A percentile compares a stretch with the other conserved stretches of the same genome.
These are phyloP conservation scores for Cheilosia impressa DNA, from an alignment of 2,888 invertebrate species.

Conservation along the genomic window DNA sequence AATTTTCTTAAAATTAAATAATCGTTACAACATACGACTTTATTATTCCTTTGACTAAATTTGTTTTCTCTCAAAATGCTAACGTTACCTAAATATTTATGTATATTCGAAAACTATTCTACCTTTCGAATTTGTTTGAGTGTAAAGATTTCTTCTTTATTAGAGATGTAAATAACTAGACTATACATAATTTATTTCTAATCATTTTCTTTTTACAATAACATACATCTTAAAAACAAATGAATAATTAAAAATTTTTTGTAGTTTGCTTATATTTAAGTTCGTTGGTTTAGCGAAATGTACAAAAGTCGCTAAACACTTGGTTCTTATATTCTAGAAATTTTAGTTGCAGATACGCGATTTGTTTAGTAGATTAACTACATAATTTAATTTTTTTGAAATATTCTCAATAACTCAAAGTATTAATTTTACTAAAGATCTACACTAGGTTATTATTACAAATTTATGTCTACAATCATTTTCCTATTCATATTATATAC, in stretches of 20 bases:
- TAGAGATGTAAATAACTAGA: slow-evolving; percentile 36
- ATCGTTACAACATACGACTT: slow-evolving; percentile 32
- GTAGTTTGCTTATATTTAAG: slow-evolving; percentile 29
- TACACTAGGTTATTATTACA: slow-evolving; percentile 14
- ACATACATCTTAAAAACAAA: slow-evolving; percentile 25
- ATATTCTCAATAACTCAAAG: slow-evolving; percentile 52
- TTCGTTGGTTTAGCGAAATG: slow-evolving; percentile 73
- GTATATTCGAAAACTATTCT: neutral
- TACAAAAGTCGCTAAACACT: slow-evolving; percentile 72
- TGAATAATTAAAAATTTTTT: slow-evolving; percentile 6
- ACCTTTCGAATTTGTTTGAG: slow-evolving; percentile 32
- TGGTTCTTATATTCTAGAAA: slow-evolving; percentile 61
- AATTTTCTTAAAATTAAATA: slow-evolving; percentile 6
- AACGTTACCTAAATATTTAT: slow-evolving; percentile 18
- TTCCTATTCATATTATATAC: neutral
- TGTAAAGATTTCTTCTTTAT: slow-evolving; percentile 17
- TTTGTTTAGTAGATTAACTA: slow-evolving; percentile 69
- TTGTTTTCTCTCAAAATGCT: slow-evolving; percentile 31
- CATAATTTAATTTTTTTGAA: slow-evolving; percentile 29
- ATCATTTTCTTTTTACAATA: neutral
- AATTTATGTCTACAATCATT: slow-evolving; percentile 14
- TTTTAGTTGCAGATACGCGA: slow-evolving; percentile 73
- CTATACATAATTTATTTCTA: slow-evolving; percentile 30
- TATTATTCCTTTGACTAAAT: slow-evolving; percentile 31
- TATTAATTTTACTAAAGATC: slow-evolving; percentile 28